phyloP scores from a whole-genome alignment of 2,888 invertebrate species.

The Epsilonema sp. region DNA sequence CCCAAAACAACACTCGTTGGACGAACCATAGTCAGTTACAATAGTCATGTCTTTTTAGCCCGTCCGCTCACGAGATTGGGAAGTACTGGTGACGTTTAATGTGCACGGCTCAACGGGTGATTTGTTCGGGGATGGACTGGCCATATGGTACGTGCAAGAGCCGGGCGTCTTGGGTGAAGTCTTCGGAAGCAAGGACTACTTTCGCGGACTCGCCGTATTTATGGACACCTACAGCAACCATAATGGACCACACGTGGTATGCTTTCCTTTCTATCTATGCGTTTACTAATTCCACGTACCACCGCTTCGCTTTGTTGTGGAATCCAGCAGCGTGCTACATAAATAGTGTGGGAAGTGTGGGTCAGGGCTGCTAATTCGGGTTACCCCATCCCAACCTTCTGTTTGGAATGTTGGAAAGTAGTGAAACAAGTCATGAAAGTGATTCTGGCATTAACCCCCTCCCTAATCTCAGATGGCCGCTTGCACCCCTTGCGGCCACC shows the following conservation, averaged over 20 bases:
- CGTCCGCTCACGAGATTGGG: conserved; percentile 73
- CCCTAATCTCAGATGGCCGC: no score
- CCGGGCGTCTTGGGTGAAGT: conserved; percentile 48
- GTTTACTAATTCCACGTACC: no score
- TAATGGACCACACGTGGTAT: conserved; percentile 92
- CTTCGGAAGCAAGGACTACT: conserved; percentile 81
- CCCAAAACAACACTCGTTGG: no score
- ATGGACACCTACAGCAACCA: conserved; percentile 97
- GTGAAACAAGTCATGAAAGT: no score
- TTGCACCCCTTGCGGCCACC: no score
- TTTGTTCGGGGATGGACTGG: conserved; percentile 89
- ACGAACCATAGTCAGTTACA: no score
- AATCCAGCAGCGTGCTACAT: no score
- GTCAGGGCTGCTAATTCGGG: neutral
- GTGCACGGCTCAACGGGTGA: conserved; percentile 75
- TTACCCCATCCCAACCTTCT: conserved; percentile 8
- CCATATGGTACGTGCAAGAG: conserved; percentile 42
- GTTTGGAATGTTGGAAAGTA: conserved; percentile 9
- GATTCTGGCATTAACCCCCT: conserved; percentile 6
- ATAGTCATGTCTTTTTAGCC: conserved; percentile 39
- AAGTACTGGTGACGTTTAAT: conserved; percentile 81
- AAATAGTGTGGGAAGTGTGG: no score
- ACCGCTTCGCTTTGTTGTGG: no score
- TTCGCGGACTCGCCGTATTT: conserved; percentile 69
- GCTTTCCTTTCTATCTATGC: conserved; percentile 32